Evolutionary conservation across 2,797 vertebrate genomes (phyloP).

Genomic region (Poliocrania exsul): DNA sequence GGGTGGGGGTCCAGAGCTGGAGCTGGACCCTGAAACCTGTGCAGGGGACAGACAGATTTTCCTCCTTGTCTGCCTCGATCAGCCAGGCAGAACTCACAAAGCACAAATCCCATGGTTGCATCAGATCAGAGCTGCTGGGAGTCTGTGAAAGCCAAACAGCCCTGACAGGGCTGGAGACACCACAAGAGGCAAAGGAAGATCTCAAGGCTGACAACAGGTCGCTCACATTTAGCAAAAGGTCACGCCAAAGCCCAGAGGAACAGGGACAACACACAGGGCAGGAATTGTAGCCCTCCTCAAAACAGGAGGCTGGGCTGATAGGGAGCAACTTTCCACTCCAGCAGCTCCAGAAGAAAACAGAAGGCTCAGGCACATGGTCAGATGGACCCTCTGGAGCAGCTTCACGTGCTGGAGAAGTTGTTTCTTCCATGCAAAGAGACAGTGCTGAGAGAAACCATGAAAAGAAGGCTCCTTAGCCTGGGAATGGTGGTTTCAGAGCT

Average conservation of each 20-base stretch:
- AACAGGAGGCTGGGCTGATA: background rate
- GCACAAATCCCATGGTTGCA: background rate
- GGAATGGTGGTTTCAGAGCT: background rate
- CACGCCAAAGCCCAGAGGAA: background rate
- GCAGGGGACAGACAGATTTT: background rate
- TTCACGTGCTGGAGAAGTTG: background rate
- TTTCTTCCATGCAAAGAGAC: background rate
- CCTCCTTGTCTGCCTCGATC: background rate
- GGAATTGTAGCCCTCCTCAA: background rate
- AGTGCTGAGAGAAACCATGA: fast-evolving
- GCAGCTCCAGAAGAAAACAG: background rate
- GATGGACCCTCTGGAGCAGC: background rate
- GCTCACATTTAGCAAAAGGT: background rate
- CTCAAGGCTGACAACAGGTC: background rate
- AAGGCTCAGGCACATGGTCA: background rate
- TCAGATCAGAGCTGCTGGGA: background rate
- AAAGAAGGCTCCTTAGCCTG: background rate
- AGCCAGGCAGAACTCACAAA: background rate
- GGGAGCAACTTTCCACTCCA: background rate
- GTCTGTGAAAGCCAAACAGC: background rate
- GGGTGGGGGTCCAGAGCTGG: background rate
- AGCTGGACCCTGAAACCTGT: background rate
- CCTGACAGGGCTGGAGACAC: background rate
- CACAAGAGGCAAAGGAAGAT: fast-evolving
- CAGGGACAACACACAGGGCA: background rate